phyloP scores from a whole-genome alignment of 2,113 vertebrate species.

The Periophthalmodon schlosseri region DNA sequence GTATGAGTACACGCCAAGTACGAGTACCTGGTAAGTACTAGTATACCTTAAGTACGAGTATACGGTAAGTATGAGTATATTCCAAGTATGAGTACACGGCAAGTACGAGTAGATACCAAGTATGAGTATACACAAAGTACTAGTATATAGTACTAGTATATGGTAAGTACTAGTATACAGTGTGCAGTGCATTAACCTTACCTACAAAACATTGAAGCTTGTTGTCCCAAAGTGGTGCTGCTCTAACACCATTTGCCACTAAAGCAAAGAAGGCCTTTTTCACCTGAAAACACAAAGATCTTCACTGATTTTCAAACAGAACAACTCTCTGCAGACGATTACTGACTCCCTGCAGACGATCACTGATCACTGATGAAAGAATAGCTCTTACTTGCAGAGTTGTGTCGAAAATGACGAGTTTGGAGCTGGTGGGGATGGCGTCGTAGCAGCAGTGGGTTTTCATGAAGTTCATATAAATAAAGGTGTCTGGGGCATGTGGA shows the following conservation, averaged over 20 bases:
- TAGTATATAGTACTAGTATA: no score
- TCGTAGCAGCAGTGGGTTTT: constrained; percentile 90
- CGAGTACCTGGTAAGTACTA: no score
- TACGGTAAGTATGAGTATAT: no score
- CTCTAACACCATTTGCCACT: constrained; percentile 68
- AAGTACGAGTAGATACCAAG: no score
- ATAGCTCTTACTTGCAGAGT: constrained; percentile 80
- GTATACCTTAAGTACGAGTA: no score
- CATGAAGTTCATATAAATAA: constrained; percentile 92
- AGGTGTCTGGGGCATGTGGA: constrained; percentile 58
- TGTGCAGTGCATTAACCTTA: constrained; percentile 30
- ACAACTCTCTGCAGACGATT: not conserved
- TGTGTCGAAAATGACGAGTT: constrained; percentile 91
- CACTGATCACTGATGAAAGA: not conserved
- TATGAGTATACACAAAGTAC: no score
- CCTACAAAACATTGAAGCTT: constrained; percentile 70
- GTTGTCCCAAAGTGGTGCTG: constrained; percentile 70
- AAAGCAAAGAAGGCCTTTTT: constrained; percentile 74
- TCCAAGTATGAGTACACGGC: no score
- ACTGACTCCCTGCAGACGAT: not conserved
- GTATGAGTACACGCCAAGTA: no score
- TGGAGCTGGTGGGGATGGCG: constrained; percentile 92
- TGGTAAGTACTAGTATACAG: no score
- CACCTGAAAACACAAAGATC: constrained; percentile 46
- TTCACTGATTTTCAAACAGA: not conserved